Evolutionary conservation across 1,140 invertebrate genomes (phyloP), one percentile per base, ranked within the genome.

Genomic region (Drosophila pruinosa): DNA sequence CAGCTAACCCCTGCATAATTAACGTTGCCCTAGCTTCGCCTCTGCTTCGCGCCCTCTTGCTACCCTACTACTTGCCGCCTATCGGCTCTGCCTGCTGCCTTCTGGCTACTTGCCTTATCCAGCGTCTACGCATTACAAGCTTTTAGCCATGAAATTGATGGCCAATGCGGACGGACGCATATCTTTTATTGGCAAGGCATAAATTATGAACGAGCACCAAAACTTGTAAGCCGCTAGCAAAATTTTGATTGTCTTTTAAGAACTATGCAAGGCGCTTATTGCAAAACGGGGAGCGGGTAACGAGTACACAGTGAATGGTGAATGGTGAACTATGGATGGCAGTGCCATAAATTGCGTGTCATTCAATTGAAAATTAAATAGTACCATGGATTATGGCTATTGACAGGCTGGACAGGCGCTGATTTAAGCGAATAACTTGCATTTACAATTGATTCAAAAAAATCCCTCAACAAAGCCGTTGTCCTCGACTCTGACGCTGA

Each of bases 311-410:
- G 3, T 7, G 14, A 14, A 10, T 2, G 8, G n/a, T 2, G n/a
- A n/a, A n/a, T n/a, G n/a, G 1, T 4, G 7, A 3, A 48, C 15
- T 73, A 56, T 36, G 41, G n/a, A 28, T 48, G 47, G 38, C 17
- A 61, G 43, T 39, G 43, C 52, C 69, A 86, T 85, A 86, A 85
- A 85, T 85, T 86, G 68, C 26, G 54, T 14, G 62, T 48, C 63
- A 63, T 86, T 74, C 69, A 85, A 85, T 85, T 81, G 77, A 74
- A 85, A 86, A 85, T 85, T 85, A 85, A 86, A 85, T 85, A 85
- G 81, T 86, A 70, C 38, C 73, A 58, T 53, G 77, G 73, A 76
- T 81, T 77, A 86, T 77, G 77, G 17, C 3, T 26, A 81, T 64
- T 68, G 64, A 71, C 53, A 59, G 58, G 17, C 41, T 31, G 65